Conservation (phyloP, 2,888 invertebrate genomes). For the Emmelina monodactyla region DNA sequence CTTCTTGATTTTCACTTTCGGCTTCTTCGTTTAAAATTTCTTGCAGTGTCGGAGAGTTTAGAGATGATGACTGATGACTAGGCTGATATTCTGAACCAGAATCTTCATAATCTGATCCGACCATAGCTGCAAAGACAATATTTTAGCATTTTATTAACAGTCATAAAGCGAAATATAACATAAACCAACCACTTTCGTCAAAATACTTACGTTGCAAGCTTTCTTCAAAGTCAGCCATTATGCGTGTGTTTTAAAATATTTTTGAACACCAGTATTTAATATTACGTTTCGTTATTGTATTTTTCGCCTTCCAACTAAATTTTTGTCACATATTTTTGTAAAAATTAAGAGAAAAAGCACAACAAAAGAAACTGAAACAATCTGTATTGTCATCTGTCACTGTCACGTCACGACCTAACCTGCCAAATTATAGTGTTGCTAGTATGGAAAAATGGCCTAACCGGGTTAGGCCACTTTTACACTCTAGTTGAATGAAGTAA, state of each 20-base stretch:
- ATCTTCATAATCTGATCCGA: constrained; percentile 9
- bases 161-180: background rate
- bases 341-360: too few species aligned
- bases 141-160: background rate
- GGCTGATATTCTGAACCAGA: constrained; percentile 9
- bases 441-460: too few species aligned
- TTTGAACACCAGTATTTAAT: background rate
- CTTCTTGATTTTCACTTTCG: background rate
- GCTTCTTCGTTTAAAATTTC: background rate
- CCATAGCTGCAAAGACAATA: constrained; percentile 4
- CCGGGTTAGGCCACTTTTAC: too few species aligned
- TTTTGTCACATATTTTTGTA: too few species aligned
- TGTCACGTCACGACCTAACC: background rate
- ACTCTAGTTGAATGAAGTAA: too few species aligned
- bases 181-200: background rate
- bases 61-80: constrained; percentile 5
- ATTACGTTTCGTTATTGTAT: too few species aligned
- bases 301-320: too few species aligned
- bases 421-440: too few species aligned
- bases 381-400: too few species aligned
- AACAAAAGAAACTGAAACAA: too few species aligned
- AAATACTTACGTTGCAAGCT: constrained; percentile 5
- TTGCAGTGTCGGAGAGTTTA: constrained; percentile 4
- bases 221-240: constrained; percentile 1
- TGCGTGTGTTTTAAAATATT: background rate